phyloP scores from a whole-genome alignment of 2,113 vertebrate genomes.

The Cavia porcellus region DNA sequence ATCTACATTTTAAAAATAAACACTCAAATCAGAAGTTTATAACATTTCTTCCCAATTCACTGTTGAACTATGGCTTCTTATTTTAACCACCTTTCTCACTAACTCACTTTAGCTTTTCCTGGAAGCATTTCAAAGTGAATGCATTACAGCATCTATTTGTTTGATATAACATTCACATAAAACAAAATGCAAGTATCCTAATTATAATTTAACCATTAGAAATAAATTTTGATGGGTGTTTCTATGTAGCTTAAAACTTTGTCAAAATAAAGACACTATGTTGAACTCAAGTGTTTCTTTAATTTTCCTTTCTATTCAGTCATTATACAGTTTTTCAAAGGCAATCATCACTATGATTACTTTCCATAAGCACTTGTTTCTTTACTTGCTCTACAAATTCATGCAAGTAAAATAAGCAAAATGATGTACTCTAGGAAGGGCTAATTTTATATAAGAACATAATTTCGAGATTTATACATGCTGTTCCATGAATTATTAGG shows the following conservation, averaged over 20 bases:
- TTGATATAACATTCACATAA: neutral
- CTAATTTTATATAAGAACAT: neutral
- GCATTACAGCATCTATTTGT: neutral
- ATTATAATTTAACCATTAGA: neutral
- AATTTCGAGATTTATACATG: neutral
- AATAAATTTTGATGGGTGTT: neutral
- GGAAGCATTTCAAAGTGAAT: neutral
- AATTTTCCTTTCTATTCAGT: neutral
- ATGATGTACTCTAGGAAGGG: neutral
- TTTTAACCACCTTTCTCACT: neutral
- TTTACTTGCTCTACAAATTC: neutral
- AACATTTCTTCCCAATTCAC: slow-evolving; percentile 21
- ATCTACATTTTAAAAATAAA: slow-evolving; percentile 65
- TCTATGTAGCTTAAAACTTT: neutral
- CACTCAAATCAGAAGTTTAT: slow-evolving; percentile 48
- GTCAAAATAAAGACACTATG: neutral
- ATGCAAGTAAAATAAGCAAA: neutral
- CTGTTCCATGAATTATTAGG: neutral
- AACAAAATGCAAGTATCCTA: neutral
- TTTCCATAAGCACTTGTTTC: neutral
- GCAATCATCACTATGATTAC: neutral
- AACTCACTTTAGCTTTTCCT: neutral
- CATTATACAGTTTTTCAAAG: neutral
- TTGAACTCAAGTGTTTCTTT: neutral
- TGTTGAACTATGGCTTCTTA: slow-evolving; percentile 47